Percentiles rank a stretch among this genome's conserved stretches.
phyloP scores from a whole-genome alignment of 2,888 invertebrate genomes.

The Cartodere bifasciata region DNA sequence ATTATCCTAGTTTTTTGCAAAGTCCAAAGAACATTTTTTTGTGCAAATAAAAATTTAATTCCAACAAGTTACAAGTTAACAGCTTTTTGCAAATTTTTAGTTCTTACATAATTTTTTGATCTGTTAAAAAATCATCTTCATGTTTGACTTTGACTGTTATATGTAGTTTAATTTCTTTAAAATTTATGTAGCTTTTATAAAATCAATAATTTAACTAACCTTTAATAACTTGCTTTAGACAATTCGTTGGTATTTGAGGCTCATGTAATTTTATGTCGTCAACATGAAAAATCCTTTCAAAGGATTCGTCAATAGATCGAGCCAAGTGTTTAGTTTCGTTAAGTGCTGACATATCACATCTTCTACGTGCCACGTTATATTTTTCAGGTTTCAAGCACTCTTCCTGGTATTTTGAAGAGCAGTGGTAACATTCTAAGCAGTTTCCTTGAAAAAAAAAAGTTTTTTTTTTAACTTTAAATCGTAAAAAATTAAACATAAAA shows the following conservation, averaged over 20 bases:
- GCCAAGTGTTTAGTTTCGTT: conserved; percentile 22
- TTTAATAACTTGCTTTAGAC: conserved; percentile 27
- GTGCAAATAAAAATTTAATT: too few relatives aligned
- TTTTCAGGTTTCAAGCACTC: conserved; percentile 25
- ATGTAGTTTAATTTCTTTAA: conserved; percentile 1
- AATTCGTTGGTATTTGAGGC: conserved; percentile 22
- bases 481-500: too few relatives aligned
- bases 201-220: conserved; percentile 17
- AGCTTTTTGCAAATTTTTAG: too few relatives aligned
- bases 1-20: too few relatives aligned
- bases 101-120: too few relatives aligned
- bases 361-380: conserved; percentile 17
- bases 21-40: too few relatives aligned
- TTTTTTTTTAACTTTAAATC: too few relatives aligned
- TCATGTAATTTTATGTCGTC: conserved; percentile 19
- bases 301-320: conserved; percentile 18
- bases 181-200: conserved; percentile 4
- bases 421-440: conserved; percentile 31
- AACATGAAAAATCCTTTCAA: conserved; percentile 25
- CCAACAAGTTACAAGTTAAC: too few relatives aligned
- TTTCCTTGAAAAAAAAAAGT: too few relatives aligned
- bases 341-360: conserved; percentile 22
- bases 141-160: too few relatives aligned
- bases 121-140: too few relatives aligned
- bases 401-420: conserved; percentile 22